phyloP scores from a whole-genome alignment of 30 jellyfish, hydroid and myxozoan genomes.

The Nemopilema nomurai region DNA sequence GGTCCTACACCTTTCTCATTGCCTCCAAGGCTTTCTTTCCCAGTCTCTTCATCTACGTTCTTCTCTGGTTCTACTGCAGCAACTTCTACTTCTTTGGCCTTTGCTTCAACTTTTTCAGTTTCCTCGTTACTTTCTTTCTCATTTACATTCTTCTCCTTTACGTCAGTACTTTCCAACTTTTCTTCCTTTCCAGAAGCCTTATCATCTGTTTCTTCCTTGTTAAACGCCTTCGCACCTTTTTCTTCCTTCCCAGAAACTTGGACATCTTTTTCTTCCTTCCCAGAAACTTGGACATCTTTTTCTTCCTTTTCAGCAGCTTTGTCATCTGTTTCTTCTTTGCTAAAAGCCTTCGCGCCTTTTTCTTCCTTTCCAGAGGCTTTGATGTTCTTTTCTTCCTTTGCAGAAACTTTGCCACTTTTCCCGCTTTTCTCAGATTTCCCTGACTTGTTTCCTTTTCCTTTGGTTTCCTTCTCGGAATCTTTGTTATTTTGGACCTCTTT shows the following conservation, averaged over 20 bases:
- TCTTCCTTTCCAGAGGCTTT: constrained; percentile 5
- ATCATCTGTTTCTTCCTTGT: background rate
- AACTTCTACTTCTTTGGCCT: background rate
- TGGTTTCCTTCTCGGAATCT: background rate
- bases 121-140: background rate
- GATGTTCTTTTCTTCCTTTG: background rate
- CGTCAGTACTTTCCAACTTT: constrained; percentile 4
- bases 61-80: background rate
- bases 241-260: constrained; percentile 9
- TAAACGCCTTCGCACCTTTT: background rate
- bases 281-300: background rate
- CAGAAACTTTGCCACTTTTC: background rate
- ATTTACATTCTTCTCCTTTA: background rate
- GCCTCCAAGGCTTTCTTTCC: background rate
- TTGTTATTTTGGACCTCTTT: background rate
- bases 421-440: constrained; percentile 1
- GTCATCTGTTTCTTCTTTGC: background rate
- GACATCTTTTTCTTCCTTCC: background rate
- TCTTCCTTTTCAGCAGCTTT: constrained; percentile 17
- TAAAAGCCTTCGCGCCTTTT: background rate
- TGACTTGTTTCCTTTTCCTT: background rate
- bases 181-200: constrained; percentile 16
- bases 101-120: constrained; percentile 9
- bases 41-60: constrained; percentile 9
- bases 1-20: constrained; percentile 26